Evolutionary conservation across 2,113 vertebrate species (phyloP).

Genomic region (Promerops cafer): DNA sequence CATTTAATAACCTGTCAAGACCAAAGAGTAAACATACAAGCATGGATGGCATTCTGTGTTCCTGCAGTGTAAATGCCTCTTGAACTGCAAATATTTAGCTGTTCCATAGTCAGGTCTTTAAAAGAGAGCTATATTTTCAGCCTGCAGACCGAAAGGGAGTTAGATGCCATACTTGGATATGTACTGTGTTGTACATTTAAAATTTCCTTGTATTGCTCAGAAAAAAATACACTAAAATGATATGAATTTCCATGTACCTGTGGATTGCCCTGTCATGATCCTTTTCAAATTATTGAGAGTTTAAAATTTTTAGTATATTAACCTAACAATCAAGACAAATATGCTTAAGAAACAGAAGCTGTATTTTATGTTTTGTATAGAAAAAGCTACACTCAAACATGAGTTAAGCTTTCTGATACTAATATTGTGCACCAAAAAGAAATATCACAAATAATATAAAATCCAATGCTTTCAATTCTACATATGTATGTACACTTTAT

Average conservation of each 20-base stretch:
- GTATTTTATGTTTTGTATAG: not conserved
- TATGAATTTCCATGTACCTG: not conserved
- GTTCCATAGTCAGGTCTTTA: not conserved
- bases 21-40: slow-evolving; percentile 22
- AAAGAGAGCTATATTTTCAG: not conserved
- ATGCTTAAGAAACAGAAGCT: not conserved
- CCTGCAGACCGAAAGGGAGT: not conserved
- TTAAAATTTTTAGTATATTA: not conserved
- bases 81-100: not conserved
- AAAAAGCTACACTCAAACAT: not conserved
- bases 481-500: not conserved
- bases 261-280: not conserved
- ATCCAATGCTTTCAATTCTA: not conserved
- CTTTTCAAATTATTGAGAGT: not conserved
- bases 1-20: not conserved
- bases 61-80: not conserved
- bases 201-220: not conserved
- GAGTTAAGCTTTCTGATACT: not conserved
- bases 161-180: not conserved
- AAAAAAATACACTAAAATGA: not conserved
- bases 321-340: not conserved
- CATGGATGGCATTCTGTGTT: slow-evolving; percentile 7
- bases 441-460: not conserved
- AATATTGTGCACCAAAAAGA: not conserved
- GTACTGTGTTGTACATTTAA: not conserved